phyloP scores from a whole-genome alignment of 2,888 invertebrate species.

The Xylota segnis region DNA sequence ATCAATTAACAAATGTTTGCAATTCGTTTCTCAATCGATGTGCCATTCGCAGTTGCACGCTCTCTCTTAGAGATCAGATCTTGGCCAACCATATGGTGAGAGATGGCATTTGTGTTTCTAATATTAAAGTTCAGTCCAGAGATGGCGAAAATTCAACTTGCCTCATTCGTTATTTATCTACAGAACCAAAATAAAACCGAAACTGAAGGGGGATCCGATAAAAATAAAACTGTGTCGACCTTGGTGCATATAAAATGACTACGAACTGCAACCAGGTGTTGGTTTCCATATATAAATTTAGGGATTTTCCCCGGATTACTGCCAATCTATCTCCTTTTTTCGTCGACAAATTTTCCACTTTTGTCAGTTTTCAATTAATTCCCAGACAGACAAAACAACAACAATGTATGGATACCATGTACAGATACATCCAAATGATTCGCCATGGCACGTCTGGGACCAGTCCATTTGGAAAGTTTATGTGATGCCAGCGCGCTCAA shows the following conservation, averaged over 20 bases:
- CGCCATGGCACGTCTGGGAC: background rate
- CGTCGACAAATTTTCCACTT: slow-evolving; percentile 1
- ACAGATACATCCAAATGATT: background rate
- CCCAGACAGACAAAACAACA: slow-evolving; percentile 12
- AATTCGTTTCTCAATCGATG: background rate
- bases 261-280: slow-evolving; percentile 48
- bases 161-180: slow-evolving; percentile 28
- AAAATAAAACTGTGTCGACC: slow-evolving; percentile 8
- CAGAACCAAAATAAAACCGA: slow-evolving; percentile 19
- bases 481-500: background rate
- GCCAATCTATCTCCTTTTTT: slow-evolving; percentile 19
- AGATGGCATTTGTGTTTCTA: background rate
- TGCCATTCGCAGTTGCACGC: background rate
- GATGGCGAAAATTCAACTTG: background rate
- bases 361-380: slow-evolving; percentile 17
- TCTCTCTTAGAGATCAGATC: background rate
- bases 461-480: slow-evolving; percentile 14
- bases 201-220: slow-evolving; percentile 10
- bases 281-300: slow-evolving; percentile 48
- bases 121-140: background rate
- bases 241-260: slow-evolving; percentile 32
- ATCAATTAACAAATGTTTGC: slow-evolving; percentile 6
- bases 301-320: slow-evolving; percentile 43
- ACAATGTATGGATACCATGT: background rate
- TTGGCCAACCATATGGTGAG: too few relatives aligned